Percentiles rank a stretch among this genome's conserved stretches.
Conservation (phyloP, 1,140 invertebrate genomes). For the Portunus trituberculatus region DNA sequence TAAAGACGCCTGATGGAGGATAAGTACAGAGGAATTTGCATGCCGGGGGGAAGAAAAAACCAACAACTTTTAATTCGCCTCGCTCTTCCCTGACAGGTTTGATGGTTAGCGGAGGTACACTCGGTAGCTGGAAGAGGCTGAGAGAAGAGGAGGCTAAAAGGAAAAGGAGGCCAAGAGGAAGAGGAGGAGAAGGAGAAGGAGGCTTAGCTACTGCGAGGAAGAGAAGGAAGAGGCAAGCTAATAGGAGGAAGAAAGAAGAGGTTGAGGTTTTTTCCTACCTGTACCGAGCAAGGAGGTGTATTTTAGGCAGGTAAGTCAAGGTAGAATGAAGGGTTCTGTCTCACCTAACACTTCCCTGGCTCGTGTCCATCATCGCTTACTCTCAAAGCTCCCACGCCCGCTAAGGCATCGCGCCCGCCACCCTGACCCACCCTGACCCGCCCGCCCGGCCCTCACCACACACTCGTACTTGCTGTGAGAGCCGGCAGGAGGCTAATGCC, state of each 20-base stretch:
- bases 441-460: too few species aligned
- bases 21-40: conserved; percentile 13
- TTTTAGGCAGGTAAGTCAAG: neutral
- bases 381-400: too few species aligned
- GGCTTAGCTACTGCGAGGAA: neutral
- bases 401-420: too few species aligned
- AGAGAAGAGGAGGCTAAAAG: neutral
- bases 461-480: too few species aligned
- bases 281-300: neutral
- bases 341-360: neutral
- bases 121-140: neutral
- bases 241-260: neutral
- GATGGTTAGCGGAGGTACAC: neutral
- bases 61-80: neutral
- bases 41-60: neutral
- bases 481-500: too few species aligned
- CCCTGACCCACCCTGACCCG: too few species aligned
- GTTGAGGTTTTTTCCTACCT: neutral
- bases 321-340: neutral
- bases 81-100: neutral
- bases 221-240: neutral
- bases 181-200: neutral
- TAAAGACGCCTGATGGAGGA: neutral
- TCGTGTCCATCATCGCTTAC: neutral
- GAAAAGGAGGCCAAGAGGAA: neutral